Percentiles rank a stretch among this genome's conserved stretches.
Evolutionary conservation across 2,797 vertebrate species (phyloP).

Genomic region (Poeciliopsis turneri): DNA sequence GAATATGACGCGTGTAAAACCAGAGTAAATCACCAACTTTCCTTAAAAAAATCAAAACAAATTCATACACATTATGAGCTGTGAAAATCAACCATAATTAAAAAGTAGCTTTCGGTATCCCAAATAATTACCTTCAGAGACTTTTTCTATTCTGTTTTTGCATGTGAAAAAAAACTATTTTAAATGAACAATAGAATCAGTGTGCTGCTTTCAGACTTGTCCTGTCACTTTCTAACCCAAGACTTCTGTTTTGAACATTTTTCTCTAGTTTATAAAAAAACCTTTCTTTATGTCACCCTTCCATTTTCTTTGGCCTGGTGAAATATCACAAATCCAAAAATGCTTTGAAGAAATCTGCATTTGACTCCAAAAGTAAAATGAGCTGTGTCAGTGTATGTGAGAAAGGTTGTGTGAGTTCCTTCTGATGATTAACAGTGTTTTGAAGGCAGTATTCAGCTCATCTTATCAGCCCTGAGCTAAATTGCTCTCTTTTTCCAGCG

Average conservation of each 20-base stretch:
- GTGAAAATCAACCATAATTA: not conserved
- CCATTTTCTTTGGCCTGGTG: conserved; percentile 29
- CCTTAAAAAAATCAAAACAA: not conserved
- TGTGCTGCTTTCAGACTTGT: conserved; percentile 5
- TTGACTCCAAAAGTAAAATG: conserved; percentile 30
- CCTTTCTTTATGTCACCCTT: conserved; percentile 16
- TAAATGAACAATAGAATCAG: conserved; percentile 1
- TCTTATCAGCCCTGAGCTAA: conserved; percentile 59
- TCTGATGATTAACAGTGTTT: conserved; percentile 66
- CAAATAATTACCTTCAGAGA: conserved; percentile 1
- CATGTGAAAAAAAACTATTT: not conserved
- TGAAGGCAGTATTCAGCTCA: conserved; percentile 52
- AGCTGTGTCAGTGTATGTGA: conserved; percentile 27
- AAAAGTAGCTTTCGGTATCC: not conserved
- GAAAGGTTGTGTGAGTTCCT: conserved; percentile 53
- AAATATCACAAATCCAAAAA: conserved; percentile 28
- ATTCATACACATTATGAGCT: not conserved
- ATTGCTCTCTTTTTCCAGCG: conserved; percentile 58
- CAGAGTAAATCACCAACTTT: not conserved
- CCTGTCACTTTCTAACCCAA: conserved; percentile 11
- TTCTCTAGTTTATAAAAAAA: conserved; percentile 12
- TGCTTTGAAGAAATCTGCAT: conserved; percentile 33
- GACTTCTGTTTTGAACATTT: conserved; percentile 11
- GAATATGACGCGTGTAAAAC: not conserved
- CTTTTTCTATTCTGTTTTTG: not conserved